These are phyloP conservation scores for Rhinolophus ferrumequinum DNA, from an alignment of 2,113 vertebrate genomes.

Conservation along the genomic window DNA sequence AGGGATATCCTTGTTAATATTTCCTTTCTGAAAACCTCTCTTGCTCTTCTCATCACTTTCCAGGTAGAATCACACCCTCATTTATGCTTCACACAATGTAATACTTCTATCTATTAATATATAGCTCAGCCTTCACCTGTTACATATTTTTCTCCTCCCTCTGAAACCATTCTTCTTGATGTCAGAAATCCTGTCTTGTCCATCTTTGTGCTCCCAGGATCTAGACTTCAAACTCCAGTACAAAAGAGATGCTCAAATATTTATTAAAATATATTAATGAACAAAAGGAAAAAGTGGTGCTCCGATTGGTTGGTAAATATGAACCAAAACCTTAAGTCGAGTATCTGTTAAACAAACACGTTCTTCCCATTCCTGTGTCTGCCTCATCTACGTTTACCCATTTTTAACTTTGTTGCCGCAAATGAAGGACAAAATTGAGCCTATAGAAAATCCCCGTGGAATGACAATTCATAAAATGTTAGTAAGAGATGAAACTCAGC, in stretches of 20 bases:
- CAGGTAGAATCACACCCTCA: neutral
- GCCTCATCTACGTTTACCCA: neutral
- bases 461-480: constrained; percentile 76
- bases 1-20: neutral
- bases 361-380: neutral
- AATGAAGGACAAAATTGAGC: constrained; percentile 57
- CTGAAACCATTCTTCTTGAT: neutral
- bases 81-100: neutral
- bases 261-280: neutral
- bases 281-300: neutral
- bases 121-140: neutral
- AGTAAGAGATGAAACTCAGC: constrained; percentile 71
- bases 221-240: neutral
- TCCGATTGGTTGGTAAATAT: neutral
- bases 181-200: neutral
- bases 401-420: constrained; percentile 40
- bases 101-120: no score
- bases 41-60: neutral
- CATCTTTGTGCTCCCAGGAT: neutral
- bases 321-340: neutral
- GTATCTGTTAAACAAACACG: neutral
- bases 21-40: neutral
- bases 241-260: neutral
- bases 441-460: constrained; percentile 63
- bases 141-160: neutral